phyloP scores from a whole-genome alignment of 2,113 vertebrate genomes.

The Salvelinus fontinalis region DNA sequence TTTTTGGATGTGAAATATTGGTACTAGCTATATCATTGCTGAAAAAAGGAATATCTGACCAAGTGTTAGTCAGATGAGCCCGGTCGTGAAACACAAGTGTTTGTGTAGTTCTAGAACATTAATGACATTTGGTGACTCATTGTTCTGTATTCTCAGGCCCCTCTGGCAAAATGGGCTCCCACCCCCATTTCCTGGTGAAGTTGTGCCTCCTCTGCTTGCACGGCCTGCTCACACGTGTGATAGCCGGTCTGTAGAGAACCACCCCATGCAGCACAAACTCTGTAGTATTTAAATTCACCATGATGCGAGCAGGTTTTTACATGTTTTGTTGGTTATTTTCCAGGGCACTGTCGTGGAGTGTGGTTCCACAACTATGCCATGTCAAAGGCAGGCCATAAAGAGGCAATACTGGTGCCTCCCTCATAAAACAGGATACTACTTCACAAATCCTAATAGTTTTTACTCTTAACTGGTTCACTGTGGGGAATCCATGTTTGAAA shows the following conservation, averaged over 20 bases:
- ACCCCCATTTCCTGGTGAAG: slow-evolving; percentile 72
- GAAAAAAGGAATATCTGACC: background rate
- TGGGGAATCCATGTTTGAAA: no score
- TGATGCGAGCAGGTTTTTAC: slow-evolving; percentile 56
- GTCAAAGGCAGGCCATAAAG: slow-evolving; percentile 40
- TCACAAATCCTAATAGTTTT: slow-evolving; percentile 15
- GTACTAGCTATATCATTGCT: no score
- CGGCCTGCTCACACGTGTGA: slow-evolving; percentile 50
- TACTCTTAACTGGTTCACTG: background rate
- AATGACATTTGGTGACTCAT: slow-evolving; percentile 73
- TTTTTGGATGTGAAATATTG: no score
- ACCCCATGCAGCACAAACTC: slow-evolving; percentile 64
- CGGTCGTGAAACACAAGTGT: slow-evolving; percentile 21
- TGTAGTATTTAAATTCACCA: slow-evolving; percentile 62
- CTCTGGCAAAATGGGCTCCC: slow-evolving; percentile 71
- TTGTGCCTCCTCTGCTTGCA: slow-evolving; percentile 62
- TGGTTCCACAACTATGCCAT: slow-evolving; percentile 21
- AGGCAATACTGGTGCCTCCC: slow-evolving; percentile 10
- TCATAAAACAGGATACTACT: background rate
- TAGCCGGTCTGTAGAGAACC: slow-evolving; percentile 52
- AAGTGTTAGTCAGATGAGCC: slow-evolving; percentile 14
- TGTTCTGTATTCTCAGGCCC: slow-evolving; percentile 71
- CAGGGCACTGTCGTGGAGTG: slow-evolving; percentile 32
- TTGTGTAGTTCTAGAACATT: slow-evolving; percentile 59
- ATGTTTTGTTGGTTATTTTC: slow-evolving; percentile 44